Conservation (phyloP, 2,113 vertebrate genomes). For the Acanthisitta chloris region DNA sequence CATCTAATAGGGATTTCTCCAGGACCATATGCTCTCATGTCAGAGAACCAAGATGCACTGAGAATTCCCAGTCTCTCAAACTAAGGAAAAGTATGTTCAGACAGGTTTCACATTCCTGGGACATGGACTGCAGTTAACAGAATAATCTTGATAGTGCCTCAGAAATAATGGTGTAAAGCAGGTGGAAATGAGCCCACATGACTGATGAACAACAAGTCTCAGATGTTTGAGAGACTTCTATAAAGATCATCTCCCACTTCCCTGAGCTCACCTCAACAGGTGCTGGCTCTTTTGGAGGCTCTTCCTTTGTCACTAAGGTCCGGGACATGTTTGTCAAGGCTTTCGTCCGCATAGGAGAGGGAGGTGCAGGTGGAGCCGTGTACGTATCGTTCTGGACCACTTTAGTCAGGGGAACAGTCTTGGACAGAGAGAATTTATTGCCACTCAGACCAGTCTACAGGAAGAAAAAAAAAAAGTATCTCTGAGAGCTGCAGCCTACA, state of each 20-base stretch:
- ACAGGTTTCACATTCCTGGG: neutral
- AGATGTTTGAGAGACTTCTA: neutral
- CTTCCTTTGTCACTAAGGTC: slow-evolving; percentile 82
- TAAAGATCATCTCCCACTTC: neutral
- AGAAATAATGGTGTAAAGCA: neutral
- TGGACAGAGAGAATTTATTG: slow-evolving; percentile 82
- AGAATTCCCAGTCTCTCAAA: neutral
- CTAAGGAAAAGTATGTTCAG: neutral
- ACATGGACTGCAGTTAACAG: neutral
- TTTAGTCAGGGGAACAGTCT: slow-evolving; percentile 89
- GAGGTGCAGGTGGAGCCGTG: slow-evolving; percentile 80
- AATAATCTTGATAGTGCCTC: neutral
- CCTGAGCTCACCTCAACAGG: slow-evolving; percentile 70
- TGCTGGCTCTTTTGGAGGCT: slow-evolving; percentile 75
- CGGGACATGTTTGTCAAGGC: slow-evolving; percentile 83
- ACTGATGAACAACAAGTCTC: neutral
- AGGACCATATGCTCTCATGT: neutral
- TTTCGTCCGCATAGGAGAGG: slow-evolving; percentile 74
- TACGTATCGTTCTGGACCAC: slow-evolving; percentile 96
- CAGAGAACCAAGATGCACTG: neutral
- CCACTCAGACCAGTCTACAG: slow-evolving; percentile 76
- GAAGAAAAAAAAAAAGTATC: neutral
- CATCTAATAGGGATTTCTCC: neutral
- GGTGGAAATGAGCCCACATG: neutral
- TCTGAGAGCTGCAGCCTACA: neutral